Evolutionary conservation across 2,797 vertebrate genomes (phyloP).

Genomic region (Mico argentatus): DNA sequence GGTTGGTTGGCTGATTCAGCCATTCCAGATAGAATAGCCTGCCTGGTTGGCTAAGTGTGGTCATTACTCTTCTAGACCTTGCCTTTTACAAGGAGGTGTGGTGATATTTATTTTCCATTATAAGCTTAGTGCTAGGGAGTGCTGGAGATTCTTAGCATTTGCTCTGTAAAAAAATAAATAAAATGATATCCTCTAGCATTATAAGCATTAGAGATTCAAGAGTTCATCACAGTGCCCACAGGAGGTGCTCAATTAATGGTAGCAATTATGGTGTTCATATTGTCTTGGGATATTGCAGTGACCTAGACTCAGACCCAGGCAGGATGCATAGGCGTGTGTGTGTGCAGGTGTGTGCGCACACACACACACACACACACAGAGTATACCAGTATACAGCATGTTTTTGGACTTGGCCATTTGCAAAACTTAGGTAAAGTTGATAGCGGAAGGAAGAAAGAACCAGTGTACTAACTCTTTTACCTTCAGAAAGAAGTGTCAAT

Average conservation of each 20-base stretch:
- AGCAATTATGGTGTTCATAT: background rate
- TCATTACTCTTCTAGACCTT: conserved; percentile 32
- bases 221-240: background rate
- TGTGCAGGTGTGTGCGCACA: background rate
- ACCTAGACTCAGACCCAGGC: background rate
- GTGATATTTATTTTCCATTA: conserved; percentile 38
- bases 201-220: background rate
- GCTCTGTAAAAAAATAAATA: background rate
- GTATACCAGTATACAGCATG: background rate
- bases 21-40: background rate
- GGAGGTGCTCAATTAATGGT: background rate
- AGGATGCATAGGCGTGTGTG: background rate
- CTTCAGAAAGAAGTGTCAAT: background rate
- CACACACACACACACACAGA: background rate
- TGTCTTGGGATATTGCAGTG: background rate
- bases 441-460: background rate
- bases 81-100: background rate
- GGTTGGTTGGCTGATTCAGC: background rate
- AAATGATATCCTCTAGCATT: background rate
- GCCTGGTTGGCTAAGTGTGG: background rate
- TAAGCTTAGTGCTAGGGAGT: background rate
- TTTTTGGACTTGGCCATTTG: background rate
- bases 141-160: background rate
- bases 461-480: background rate
- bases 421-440: background rate